Conservation (phyloP, 2,888 invertebrate species). For the Caenorhabditis sp. region DNA sequence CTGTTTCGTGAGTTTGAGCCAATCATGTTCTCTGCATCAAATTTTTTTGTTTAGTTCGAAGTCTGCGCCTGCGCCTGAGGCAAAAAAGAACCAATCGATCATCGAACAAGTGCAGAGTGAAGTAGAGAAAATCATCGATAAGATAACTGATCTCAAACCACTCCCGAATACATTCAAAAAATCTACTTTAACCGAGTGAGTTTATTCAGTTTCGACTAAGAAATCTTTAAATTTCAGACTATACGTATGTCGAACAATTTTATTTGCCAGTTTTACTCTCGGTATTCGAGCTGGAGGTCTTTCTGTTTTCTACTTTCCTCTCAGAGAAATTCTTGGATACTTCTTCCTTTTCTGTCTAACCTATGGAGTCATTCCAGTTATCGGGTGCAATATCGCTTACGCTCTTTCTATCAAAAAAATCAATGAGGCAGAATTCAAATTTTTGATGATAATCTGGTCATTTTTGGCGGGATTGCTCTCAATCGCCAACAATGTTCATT, state of each 20-base stretch:
- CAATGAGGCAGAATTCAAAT: slow-evolving; percentile 30
- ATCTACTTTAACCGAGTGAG: slow-evolving; percentile 11
- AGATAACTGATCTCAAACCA: slow-evolving; percentile 32
- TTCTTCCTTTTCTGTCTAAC: slow-evolving; percentile 26
- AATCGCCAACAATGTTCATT: slow-evolving; percentile 37
- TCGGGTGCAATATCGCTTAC: slow-evolving; percentile 20
- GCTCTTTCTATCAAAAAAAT: slow-evolving; percentile 11
- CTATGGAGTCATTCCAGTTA: slow-evolving; percentile 32
- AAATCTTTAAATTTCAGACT: slow-evolving; percentile 16
- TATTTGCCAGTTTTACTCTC: slow-evolving; percentile 36
- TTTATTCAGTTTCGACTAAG: background rate
- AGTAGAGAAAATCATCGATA: slow-evolving; percentile 17
- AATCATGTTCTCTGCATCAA: too few species aligned
- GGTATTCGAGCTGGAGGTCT: slow-evolving; percentile 31
- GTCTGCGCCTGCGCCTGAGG: too few species aligned
- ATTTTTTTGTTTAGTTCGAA: too few species aligned
- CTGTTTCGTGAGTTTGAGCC: background rate
- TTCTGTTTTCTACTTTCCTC: slow-evolving; percentile 7
- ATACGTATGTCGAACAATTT: slow-evolving; percentile 32
- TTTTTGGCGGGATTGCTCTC: slow-evolving; percentile 43
- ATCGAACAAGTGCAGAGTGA: slow-evolving; percentile 17
- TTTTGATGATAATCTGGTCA: slow-evolving; percentile 40
- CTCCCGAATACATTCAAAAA: slow-evolving; percentile 39
- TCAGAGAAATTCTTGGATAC: slow-evolving; percentile 22
- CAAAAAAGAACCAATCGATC: slow-evolving; percentile 15